A percentile compares a stretch with the other conserved stretches of the same genome.
Conservation (phyloP, 2,797 vertebrate genomes). For the Sebastes iracundus region DNA sequence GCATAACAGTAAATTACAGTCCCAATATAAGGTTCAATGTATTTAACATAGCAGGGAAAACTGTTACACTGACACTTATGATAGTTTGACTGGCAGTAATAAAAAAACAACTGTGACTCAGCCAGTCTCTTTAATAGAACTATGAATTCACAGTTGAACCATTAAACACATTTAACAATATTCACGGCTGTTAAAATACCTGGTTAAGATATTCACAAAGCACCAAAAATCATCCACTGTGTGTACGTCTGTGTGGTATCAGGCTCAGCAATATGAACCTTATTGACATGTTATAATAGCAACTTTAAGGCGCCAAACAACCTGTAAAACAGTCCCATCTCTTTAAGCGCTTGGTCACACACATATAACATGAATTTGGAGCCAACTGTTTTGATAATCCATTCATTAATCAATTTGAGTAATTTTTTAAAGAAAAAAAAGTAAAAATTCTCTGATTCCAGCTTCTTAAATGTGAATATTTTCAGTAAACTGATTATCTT, state of each 20-base stretch:
- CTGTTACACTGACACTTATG: neutral
- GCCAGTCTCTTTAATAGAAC: neutral
- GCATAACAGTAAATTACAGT: neutral
- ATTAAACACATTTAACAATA: neutral
- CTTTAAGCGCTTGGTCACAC: neutral
- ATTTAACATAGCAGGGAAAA: neutral
- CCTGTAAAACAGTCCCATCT: neutral
- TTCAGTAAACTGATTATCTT: too few species aligned
- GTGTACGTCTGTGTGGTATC: neutral
- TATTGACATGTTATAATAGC: neutral
- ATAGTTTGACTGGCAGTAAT: neutral
- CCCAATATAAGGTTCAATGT: neutral
- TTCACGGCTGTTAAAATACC: neutral
- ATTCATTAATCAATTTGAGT: too few species aligned
- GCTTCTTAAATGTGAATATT: too few species aligned
- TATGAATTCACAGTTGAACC: neutral
- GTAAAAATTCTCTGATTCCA: too few species aligned
- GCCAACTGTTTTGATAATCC: too few species aligned
- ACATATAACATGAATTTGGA: neutral
- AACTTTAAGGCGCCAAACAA: neutral
- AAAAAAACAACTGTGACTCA: neutral
- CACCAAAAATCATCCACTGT: too few species aligned
- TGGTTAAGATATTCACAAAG: neutral
- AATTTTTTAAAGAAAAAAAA: too few species aligned
- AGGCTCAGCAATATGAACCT: neutral